Percentiles rank a stretch among this genome's conserved stretches.
Evolutionary conservation across 2,113 vertebrate species (phyloP).

Genomic region (Lycaon pictus): DNA sequence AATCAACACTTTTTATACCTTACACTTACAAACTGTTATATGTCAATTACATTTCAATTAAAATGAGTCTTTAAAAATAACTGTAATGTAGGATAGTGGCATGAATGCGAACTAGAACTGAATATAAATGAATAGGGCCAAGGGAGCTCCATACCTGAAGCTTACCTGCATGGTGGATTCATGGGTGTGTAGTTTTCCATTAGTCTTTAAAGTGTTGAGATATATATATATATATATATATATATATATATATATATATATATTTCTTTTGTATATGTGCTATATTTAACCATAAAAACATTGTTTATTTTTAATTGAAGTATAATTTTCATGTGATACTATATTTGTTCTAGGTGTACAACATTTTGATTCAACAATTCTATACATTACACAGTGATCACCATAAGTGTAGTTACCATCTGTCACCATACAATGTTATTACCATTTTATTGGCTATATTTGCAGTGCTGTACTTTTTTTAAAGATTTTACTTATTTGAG

Average conservation of each 20-base stretch:
- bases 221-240: background rate
- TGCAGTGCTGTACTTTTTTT: background rate
- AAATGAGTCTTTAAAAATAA: background rate
- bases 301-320: background rate
- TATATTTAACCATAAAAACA: background rate
- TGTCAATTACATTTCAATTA: background rate
- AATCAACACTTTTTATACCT: background rate
- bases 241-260: background rate
- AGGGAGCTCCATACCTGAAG: background rate
- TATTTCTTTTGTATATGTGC: background rate
- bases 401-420: background rate
- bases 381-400: background rate
- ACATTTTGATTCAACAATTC: background rate
- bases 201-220: background rate
- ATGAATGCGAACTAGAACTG: background rate
- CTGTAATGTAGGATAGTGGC: background rate
- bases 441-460: background rate
- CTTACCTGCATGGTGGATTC: background rate
- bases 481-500: too few relatives aligned
- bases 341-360: background rate
- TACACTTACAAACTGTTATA: background rate
- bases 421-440: background rate
- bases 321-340: background rate
- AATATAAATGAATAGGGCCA: background rate
- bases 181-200: background rate